phyloP scores from a whole-genome alignment of 2,113 vertebrate species.

The Vulpes vulpes region DNA sequence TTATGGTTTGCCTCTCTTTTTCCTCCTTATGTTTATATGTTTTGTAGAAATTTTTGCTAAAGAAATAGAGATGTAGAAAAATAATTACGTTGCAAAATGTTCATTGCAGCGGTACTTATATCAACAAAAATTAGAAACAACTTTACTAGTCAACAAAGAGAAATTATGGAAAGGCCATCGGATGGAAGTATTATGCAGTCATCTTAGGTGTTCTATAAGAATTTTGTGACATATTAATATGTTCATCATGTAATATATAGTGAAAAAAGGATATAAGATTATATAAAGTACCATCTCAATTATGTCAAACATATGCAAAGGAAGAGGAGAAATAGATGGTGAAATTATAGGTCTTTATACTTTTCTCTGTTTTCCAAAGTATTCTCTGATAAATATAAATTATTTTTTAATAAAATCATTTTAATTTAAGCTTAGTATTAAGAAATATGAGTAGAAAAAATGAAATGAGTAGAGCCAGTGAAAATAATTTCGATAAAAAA shows the following conservation, averaged over 20 bases:
- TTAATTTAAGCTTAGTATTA: conserved; percentile 23
- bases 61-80: conserved; percentile 33
- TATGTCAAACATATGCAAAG: background rate
- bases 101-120: conserved; percentile 4
- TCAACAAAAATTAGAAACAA: conserved; percentile 49
- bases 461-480: background rate
- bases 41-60: conserved; percentile 28
- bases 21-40: no score
- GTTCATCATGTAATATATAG: background rate
- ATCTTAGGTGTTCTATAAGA: conserved; percentile 55
- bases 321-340: conserved; percentile 3
- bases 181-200: background rate
- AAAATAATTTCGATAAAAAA: background rate
- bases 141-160: background rate
- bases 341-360: background rate
- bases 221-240: conserved; percentile 30
- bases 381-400: background rate
- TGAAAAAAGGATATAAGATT: conserved; percentile 21
- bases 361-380: conserved; percentile 14
- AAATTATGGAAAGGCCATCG: conserved; percentile 27
- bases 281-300: background rate
- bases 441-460: background rate
- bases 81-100: conserved; percentile 35
- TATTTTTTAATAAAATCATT: conserved; percentile 14
- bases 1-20: no score